phyloP scores from a whole-genome alignment of 2,888 invertebrate species.

The Ephialtes manifestator region DNA sequence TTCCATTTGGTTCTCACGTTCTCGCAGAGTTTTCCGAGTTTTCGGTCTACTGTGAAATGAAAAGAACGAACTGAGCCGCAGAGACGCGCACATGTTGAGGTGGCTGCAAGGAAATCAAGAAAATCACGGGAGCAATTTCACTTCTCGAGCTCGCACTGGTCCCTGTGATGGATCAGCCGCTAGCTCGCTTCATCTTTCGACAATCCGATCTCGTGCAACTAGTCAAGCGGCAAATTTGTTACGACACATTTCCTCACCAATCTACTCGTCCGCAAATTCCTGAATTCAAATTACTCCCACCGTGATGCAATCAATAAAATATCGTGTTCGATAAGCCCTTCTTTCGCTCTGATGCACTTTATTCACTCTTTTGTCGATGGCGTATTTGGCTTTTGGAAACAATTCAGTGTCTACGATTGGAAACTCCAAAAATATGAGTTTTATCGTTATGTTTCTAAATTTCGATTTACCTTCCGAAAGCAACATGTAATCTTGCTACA shows the following conservation, averaged over 20 bases:
- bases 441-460: neutral
- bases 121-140: conserved; percentile 16
- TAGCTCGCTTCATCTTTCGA: neutral
- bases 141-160: conserved; percentile 31
- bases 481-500: too few species aligned
- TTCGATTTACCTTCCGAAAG: too few species aligned
- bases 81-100: conserved; percentile 1
- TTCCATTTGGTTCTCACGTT: conserved; percentile 57
- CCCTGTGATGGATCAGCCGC: conserved; percentile 1
- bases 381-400: neutral
- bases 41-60: neutral
- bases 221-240: conserved; percentile 50
- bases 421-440: neutral
- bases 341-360: neutral
- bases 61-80: conserved; percentile 8
- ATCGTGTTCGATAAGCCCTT: neutral
- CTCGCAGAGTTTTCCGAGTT: conserved; percentile 34
- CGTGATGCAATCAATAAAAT: conserved; percentile 12
- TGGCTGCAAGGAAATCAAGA: conserved; percentile 49
- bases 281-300: conserved; percentile 1
- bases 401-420: neutral
- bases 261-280: conserved; percentile 4
- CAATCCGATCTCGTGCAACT: conserved; percentile 42
- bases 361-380: neutral
- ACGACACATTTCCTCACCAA: conserved; percentile 17